Percentiles rank a stretch among this genome's conserved stretches.
Evolutionary conservation across 2,113 vertebrate genomes (phyloP).

Genomic region (Nannospalax galili): DNA sequence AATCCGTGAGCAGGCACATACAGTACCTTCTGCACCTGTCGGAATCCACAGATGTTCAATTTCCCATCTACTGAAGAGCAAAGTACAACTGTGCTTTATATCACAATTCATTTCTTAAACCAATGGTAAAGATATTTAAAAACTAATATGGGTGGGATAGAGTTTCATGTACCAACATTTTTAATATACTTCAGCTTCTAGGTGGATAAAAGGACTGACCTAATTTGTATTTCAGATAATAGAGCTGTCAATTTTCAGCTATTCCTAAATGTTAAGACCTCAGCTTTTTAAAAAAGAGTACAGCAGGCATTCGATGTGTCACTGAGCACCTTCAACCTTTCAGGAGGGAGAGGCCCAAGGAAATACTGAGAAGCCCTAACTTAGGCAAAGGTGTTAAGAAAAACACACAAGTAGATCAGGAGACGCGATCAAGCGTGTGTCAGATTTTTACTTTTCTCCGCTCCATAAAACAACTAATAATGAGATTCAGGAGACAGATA

Average conservation of each 20-base stretch:
- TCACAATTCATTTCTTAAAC: background rate
- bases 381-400: background rate
- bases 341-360: background rate
- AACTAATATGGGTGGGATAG: background rate
- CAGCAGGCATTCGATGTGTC: too few species aligned
- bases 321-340: background rate
- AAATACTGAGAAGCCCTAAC: background rate
- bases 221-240: background rate
- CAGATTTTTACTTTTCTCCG: background rate
- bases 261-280: background rate
- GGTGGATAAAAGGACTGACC: background rate
- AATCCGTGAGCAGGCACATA: background rate
- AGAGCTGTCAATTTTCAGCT: background rate
- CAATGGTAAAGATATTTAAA: background rate
- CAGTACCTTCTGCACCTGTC: too few species aligned
- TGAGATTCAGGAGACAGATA: background rate
- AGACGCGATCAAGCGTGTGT: background rate
- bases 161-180: background rate
- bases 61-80: background rate
- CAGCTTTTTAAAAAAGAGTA: too few species aligned
- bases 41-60: background rate
- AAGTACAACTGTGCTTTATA: background rate
- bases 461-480: constrained; percentile 27
- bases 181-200: background rate
- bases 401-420: background rate